Evolutionary conservation across 2,113 vertebrate species (phyloP).

Genomic region (Pipa parva): DNA sequence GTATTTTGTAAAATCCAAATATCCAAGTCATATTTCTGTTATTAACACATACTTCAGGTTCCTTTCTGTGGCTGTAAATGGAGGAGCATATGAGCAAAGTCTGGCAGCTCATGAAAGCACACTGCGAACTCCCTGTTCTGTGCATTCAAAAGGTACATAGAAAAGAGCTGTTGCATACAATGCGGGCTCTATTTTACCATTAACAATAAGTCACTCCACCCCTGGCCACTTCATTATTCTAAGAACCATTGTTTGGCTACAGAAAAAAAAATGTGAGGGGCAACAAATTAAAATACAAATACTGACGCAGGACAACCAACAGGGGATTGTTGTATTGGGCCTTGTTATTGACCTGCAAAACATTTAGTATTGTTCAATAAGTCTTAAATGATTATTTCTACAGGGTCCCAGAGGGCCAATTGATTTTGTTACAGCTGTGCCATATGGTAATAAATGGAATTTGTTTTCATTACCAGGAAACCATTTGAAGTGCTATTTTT

Average conservation of each 20-base stretch:
- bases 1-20: conserved; percentile 1
- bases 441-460: too few relatives aligned
- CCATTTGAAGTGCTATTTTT: too few relatives aligned
- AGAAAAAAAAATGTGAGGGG: neutral
- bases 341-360: too few relatives aligned
- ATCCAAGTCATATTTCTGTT: conserved; percentile 2
- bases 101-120: conserved; percentile 9
- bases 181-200: conserved; percentile 14
- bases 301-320: too few relatives aligned
- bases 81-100: conserved; percentile 1
- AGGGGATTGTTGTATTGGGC: too few relatives aligned
- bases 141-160: conserved; percentile 16
- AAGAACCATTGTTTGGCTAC: neutral
- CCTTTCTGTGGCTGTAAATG: conserved; percentile 2
- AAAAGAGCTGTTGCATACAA: conserved; percentile 22
- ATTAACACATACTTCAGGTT: conserved; percentile 7
- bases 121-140: conserved; percentile 3
- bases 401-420: too few relatives aligned
- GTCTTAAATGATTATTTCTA: too few relatives aligned
- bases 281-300: neutral
- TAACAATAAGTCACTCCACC: conserved; percentile 15
- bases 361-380: too few relatives aligned
- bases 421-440: too few relatives aligned
- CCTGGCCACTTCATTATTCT: neutral
- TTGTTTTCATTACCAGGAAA: too few relatives aligned